Conservation (phyloP, 1,140 invertebrate species). For the Berghia stephanieae region DNA sequence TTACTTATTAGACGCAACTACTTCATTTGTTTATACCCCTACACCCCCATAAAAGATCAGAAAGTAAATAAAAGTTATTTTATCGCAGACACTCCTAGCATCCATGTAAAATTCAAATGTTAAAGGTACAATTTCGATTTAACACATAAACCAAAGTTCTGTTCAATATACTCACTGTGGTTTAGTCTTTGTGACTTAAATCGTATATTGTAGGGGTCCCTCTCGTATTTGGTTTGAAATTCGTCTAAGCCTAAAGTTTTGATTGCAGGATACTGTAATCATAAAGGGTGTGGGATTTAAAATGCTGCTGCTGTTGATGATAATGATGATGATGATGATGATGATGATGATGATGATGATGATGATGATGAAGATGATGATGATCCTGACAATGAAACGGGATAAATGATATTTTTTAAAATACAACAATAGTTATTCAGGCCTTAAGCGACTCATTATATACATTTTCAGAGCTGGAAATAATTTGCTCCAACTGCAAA, state of each 20-base stretch:
- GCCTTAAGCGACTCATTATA: neutral
- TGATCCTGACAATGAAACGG: neutral
- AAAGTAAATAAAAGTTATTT: too few species aligned
- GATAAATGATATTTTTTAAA: neutral
- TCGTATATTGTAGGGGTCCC: constrained; percentile 56
- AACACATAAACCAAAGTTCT: neutral
- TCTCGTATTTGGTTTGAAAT: constrained; percentile 51
- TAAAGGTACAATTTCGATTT: neutral
- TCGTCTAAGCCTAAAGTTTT: constrained; percentile 57
- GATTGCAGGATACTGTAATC: constrained; percentile 58
- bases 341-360: neutral
- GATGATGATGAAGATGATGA: neutral
- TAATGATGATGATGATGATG: neutral
- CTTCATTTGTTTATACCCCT: too few species aligned
- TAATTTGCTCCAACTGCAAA: too few species aligned
- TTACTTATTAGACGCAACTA: too few species aligned
- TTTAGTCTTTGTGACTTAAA: constrained; percentile 55
- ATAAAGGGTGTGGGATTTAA: constrained; percentile 5
- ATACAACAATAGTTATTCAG: neutral
- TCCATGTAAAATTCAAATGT: too few species aligned
- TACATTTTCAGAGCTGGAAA: too few species aligned
- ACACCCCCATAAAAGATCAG: too few species aligned
- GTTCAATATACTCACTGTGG: constrained; percentile 50
- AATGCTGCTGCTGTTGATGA: too few species aligned
- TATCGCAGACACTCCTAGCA: too few species aligned